Conservation (phyloP, 1,140 invertebrate species). For the Musca domestica region DNA sequence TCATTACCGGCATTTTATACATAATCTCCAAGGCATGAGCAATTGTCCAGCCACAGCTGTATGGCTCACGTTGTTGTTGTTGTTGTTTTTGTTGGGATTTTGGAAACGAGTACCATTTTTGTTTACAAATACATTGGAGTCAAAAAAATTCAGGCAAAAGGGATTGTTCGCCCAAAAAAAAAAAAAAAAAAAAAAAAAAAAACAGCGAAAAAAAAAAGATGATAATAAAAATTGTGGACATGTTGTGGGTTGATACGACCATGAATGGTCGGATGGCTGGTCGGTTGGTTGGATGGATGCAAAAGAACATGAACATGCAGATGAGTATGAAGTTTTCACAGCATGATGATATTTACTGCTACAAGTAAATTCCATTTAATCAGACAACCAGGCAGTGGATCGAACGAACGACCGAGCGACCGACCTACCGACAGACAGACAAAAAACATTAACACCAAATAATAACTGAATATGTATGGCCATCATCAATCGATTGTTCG, state of each 20-base stretch:
- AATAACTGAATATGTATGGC: neutral
- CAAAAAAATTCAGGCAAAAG: neutral
- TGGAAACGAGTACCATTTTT: neutral
- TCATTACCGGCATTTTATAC: conserved; percentile 42
- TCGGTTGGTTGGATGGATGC: too few relatives aligned
- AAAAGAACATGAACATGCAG: too few relatives aligned
- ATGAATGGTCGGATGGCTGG: too few relatives aligned
- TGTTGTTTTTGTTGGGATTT: neutral
- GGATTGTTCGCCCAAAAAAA: neutral
- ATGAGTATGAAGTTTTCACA: too few relatives aligned
- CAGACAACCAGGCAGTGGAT: neutral
- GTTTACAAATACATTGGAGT: neutral
- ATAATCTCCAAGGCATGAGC: neutral
- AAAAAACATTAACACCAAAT: neutral
- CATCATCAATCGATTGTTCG: too few relatives aligned
- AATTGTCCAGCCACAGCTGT: neutral
- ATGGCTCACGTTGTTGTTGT: neutral
- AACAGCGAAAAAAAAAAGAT: neutral
- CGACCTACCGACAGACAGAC: neutral
- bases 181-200: neutral
- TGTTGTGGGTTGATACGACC: too few relatives aligned
- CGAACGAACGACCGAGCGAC: neutral
- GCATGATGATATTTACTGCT: too few relatives aligned
- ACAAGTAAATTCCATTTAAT: too few relatives aligned
- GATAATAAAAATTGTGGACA: too few relatives aligned